Conservation (phyloP, 2,113 vertebrate genomes). For the Gymnogyps californianus region DNA sequence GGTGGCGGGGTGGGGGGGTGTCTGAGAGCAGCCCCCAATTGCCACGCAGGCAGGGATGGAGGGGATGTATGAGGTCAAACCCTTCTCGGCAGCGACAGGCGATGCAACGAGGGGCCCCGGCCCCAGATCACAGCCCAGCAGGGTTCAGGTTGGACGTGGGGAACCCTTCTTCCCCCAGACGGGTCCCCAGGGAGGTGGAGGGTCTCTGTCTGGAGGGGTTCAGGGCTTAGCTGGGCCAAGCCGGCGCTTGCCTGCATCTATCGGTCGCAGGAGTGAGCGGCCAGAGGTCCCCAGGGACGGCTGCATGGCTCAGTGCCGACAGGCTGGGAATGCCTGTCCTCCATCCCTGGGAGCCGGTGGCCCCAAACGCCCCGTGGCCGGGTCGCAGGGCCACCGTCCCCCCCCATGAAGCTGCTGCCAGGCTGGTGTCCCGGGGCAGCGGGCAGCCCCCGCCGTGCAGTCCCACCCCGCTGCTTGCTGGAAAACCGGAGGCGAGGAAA, state of each 20-base stretch:
- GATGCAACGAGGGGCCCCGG: fast-evolving
- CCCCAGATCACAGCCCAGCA: fast-evolving
- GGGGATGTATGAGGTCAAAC: background rate
- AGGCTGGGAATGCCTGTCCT: fast-evolving
- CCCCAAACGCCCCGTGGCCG: background rate
- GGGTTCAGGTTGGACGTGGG: background rate
- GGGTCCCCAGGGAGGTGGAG: background rate
- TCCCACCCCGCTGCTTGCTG: background rate
- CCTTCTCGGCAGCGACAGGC: background rate
- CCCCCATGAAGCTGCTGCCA: fast-evolving
- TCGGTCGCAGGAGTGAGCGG: background rate
- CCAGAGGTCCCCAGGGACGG: fast-evolving
- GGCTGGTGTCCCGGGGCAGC: fast-evolving
- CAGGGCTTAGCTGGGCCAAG: background rate
- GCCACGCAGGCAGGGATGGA: background rate
- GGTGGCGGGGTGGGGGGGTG: background rate
- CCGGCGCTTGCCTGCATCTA: background rate
- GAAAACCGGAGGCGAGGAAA: background rate
- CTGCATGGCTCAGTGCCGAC: background rate
- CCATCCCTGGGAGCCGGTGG: background rate
- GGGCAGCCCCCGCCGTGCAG: fast-evolving
- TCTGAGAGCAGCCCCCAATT: background rate
- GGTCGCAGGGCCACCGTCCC: fast-evolving
- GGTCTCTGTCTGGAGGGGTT: background rate
- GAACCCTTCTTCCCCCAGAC: background rate